Evolutionary conservation across 2,797 vertebrate genomes (phyloP), one percentile per base, ranked within the genome.

Genomic region (Coregonus sp.): DNA sequence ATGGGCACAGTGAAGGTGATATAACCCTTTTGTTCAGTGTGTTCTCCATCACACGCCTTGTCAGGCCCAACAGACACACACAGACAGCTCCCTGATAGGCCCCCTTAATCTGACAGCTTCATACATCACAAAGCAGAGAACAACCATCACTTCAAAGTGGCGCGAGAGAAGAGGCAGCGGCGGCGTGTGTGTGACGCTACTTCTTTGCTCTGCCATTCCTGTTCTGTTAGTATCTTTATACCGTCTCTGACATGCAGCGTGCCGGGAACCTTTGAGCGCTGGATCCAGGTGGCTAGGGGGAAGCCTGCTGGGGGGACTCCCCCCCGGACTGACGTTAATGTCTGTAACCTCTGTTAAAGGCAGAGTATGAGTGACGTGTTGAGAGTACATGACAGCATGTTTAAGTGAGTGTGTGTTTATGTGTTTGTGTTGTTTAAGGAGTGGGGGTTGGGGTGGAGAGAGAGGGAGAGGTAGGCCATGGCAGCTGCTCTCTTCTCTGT

Each of bases 21-120:
- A 95, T 94, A 95, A 92, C 94, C 94, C 95, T 95, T 96, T 96
- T 96, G 95, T 96, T 96, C 95, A 95, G 94, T 16, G 94, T 95
- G 93, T 94, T 94, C 95, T 95, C 95, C 95, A 94, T 97, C 95
- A 95, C 92, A 94, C 87, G 83, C 89, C 89, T 95, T 96, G 95
- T 96, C 95, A 96, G 88, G 86, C 88, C 91, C 94, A 94, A 47
- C n/a, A 61, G 59, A 61, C 59, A 61, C n/a, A 61, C 52, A 95
- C 95, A 95, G 94, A 87, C 87, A 85, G 86, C 89, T 90, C 92
- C 88, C 87, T 93, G 96, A 95, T 95, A 94, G 91, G 86, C 92
- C 91, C 90, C 7, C 87, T 95, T 95, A 95, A 96, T 95, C 95
- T 96, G 96, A 96, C 94, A 96, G 96, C 95, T 94, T 94, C 94